Percentiles rank a stretch among this genome's conserved stretches.
These are phyloP conservation scores for Plagodis pulveraria DNA, from an alignment of 2,888 invertebrate species.

Conservation along the genomic window DNA sequence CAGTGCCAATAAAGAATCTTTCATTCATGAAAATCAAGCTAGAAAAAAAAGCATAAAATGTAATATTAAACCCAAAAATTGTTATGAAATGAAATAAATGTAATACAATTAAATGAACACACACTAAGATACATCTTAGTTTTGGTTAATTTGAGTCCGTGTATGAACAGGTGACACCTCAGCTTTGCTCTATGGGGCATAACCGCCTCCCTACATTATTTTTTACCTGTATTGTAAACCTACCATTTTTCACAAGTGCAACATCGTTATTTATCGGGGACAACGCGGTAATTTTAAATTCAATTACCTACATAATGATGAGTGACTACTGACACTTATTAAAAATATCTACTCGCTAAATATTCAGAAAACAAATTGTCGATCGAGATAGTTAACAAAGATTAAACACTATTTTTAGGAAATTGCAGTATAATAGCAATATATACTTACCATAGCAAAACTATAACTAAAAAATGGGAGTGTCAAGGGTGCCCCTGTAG, in stretches of 20 bases:
- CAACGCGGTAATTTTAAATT: constrained; percentile 30
- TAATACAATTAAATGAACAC: no score
- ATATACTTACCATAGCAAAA: not conserved
- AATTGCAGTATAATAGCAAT: not conserved
- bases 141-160: no score
- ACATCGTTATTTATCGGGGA: constrained; percentile 10
- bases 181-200: no score
- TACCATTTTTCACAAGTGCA: constrained; percentile 20
- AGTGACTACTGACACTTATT: no score
- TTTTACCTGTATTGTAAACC: not conserved
- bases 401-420: not conserved
- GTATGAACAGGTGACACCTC: no score
- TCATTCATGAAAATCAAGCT: constrained; percentile 49
- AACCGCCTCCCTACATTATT: no score
- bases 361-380: no score
- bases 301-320: no score
- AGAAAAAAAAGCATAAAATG: not conserved
- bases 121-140: no score
- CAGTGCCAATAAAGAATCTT: constrained; percentile 57
- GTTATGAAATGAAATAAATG: not conserved
- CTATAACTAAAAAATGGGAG: constrained; percentile 36
- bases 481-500: constrained; percentile 35
- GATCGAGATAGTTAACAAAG: no score
- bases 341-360: no score
- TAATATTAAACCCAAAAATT: not conserved